These are phyloP conservation scores for Ditula angustiorana DNA, from an alignment of 2,888 invertebrate species.

Conservation along the genomic window DNA sequence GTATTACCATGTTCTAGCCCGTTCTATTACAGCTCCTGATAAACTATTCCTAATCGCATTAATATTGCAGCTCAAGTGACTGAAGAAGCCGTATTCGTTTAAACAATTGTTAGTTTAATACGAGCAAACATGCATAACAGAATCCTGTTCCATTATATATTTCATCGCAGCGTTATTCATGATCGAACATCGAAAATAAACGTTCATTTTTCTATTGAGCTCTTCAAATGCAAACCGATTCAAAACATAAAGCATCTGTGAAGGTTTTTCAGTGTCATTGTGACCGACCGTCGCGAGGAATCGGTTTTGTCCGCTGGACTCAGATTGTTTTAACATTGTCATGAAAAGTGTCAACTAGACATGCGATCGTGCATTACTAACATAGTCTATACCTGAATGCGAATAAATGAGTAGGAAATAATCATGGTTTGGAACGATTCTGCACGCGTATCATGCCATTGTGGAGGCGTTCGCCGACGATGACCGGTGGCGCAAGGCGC, in stretches of 20 bases:
- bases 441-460: constrained; percentile 25
- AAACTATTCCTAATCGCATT: too few species aligned
- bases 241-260: constrained; percentile 8
- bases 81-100: too few species aligned
- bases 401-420: constrained; percentile 24
- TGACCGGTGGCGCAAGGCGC: background rate
- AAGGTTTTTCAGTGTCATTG: constrained; percentile 16
- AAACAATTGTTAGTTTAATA: too few species aligned
- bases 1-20: too few species aligned
- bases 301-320: background rate
- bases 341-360: constrained; percentile 12
- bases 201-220: background rate
- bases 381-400: constrained; percentile 5
- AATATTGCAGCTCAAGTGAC: too few species aligned
- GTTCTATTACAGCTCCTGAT: too few species aligned
- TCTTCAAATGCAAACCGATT: constrained; percentile 10
- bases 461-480: background rate
- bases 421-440: constrained; percentile 17
- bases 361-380: constrained; percentile 31
- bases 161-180: background rate
- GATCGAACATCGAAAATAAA: background rate
- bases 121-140: background rate
- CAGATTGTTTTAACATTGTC: constrained; percentile 21
- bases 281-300: background rate
- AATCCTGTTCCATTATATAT: background rate